Evolutionary conservation across 2,113 vertebrate genomes (phyloP).

Genomic region (Scortum barcoo): DNA sequence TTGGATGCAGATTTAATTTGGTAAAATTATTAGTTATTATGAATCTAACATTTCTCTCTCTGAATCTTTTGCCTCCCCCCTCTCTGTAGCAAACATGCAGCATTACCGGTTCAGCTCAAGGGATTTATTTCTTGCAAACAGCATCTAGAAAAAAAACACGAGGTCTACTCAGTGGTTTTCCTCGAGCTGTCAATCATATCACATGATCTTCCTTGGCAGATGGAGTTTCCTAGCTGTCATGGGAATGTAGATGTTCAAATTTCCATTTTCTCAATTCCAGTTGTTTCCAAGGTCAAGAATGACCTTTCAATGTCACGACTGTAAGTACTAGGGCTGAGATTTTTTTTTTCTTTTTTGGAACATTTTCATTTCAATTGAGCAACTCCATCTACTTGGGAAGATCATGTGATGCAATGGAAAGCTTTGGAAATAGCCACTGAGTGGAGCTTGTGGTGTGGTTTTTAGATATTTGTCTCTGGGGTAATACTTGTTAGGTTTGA

Average conservation of each 20-base stretch:
- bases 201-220: background rate
- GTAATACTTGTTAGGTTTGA: background rate
- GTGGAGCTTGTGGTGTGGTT: background rate
- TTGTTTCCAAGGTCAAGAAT: constrained; percentile 3
- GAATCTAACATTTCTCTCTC: background rate
- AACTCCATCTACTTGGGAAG: background rate
- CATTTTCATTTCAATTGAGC: background rate
- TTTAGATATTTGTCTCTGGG: background rate
- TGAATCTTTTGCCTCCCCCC: background rate
- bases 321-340: background rate
- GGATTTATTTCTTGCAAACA: background rate
- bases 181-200: background rate
- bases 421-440: background rate
- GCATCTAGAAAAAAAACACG: background rate
- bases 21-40: background rate
- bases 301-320: background rate
- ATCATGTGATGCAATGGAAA: background rate
- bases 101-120: background rate
- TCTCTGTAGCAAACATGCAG: background rate
- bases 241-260: background rate
- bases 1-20: background rate
- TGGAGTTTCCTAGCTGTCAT: background rate
- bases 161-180: background rate
- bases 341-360: too few species aligned
- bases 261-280: constrained; percentile 5